Conservation (phyloP, 2,888 invertebrate genomes). For the Caenorhabditis sulstoni region DNA sequence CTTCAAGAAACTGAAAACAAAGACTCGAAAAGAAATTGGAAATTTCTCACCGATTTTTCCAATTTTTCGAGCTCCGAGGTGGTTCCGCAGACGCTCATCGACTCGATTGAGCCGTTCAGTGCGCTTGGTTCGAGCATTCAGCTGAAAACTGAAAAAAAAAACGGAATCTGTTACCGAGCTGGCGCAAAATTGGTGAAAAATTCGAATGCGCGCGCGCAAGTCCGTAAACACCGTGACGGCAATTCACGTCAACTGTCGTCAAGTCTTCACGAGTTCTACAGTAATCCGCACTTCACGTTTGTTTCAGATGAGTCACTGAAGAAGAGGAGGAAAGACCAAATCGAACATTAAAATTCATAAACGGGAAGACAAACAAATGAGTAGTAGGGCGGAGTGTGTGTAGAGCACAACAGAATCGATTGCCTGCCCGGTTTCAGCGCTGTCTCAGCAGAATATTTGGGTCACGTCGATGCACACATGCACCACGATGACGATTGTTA, state of each 20-base stretch:
- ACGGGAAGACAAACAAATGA: constrained; percentile 14
- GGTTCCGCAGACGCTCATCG: constrained; percentile 40
- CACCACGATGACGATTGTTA: constrained; percentile 49
- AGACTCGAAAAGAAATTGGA: not conserved
- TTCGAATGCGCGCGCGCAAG: constrained; percentile 6
- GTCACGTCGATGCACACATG: not conserved
- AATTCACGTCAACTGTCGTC: constrained; percentile 12
- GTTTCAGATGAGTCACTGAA: not conserved
- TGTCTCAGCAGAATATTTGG: not conserved
- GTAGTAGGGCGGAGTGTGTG: no score
- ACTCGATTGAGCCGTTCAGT: constrained; percentile 37
- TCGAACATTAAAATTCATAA: not conserved
- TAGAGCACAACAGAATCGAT: constrained; percentile 18
- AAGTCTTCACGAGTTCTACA: not conserved
- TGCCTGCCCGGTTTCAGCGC: not conserved
- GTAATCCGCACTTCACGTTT: not conserved
- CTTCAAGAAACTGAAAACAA: constrained; percentile 38
- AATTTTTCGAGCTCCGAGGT: constrained; percentile 27
- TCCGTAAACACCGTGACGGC: constrained; percentile 36
- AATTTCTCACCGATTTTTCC: constrained; percentile 29
- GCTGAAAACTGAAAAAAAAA: no score
- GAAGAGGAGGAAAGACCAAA: not conserved
- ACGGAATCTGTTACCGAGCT: no score
- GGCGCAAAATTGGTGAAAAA: no score
- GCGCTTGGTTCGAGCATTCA: constrained; percentile 31